Conservation (phyloP, 2,113 vertebrate genomes). For the Ophthalmolycus amberensis region DNA sequence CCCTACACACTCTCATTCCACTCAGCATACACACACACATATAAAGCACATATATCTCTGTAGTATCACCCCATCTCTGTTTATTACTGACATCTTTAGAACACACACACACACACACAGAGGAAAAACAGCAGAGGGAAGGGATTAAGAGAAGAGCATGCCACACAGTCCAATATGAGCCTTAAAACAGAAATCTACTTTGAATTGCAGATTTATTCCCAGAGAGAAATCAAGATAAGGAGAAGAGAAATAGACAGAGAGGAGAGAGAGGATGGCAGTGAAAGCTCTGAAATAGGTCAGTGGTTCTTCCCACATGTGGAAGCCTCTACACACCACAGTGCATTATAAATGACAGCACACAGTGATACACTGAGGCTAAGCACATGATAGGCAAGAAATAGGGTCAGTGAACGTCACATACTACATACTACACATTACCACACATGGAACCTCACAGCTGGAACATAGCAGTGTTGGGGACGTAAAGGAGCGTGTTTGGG, state of each 20-base stretch:
- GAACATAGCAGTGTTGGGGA: not conserved
- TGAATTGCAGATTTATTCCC: conserved; percentile 38
- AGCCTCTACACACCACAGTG: conserved; percentile 20
- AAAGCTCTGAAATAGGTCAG: conserved; percentile 49
- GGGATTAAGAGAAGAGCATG: conserved; percentile 11
- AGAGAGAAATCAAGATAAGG: conserved; percentile 1
- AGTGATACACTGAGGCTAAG: conserved; percentile 15
- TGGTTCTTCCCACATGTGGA: conserved; percentile 17
- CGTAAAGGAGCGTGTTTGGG: too few species aligned
- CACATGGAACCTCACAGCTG: not conserved
- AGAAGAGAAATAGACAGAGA: not conserved
- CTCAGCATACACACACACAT: not conserved
- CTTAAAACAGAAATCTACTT: conserved; percentile 23
- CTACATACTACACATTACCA: not conserved
- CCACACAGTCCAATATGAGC: conserved; percentile 3
- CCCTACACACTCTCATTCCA: not conserved
- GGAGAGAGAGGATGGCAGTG: not conserved
- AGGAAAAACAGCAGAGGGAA: not conserved
- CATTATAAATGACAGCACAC: conserved; percentile 42
- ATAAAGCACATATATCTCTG: conserved; percentile 1
- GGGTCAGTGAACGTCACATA: conserved; percentile 30
- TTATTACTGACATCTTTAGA: conserved; percentile 31
- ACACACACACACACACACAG: conserved; percentile 4
- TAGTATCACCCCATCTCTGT: conserved; percentile 11
- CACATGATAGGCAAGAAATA: not conserved